Evolutionary conservation across 2,113 vertebrate genomes (phyloP).

Genomic region (Raja brachyura): DNA sequence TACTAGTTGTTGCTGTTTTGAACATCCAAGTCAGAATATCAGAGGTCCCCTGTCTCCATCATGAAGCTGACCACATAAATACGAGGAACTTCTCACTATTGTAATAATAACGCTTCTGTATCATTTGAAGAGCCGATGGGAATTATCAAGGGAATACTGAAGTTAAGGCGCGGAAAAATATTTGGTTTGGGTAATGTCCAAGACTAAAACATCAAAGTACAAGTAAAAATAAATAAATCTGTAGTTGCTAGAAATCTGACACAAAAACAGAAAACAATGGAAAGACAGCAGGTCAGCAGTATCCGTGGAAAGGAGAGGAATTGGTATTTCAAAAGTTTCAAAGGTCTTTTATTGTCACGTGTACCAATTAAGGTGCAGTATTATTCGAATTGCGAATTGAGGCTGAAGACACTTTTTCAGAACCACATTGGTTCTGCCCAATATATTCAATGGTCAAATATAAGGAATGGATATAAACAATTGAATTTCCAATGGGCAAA

Average conservation of each 20-base stretch:
- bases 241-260: no score
- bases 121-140: not conserved
- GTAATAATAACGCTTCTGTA: not conserved
- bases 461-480: not conserved
- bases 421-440: not conserved
- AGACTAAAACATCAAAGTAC: not conserved
- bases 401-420: no score
- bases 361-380: no score
- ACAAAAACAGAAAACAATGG: no score
- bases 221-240: no score
- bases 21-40: not conserved
- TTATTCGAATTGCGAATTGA: no score
- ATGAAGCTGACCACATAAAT: not conserved
- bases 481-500: not conserved
- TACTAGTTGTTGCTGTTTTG: not conserved
- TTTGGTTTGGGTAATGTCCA: not conserved
- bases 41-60: not conserved
- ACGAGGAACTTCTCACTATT: not conserved
- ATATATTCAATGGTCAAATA: not conserved
- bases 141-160: not conserved
- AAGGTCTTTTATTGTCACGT: no score
- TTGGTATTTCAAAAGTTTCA: no score
- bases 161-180: not conserved
- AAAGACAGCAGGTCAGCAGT: no score
- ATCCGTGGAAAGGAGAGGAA: no score